Percentiles rank a stretch among this genome's conserved stretches.
Evolutionary conservation across 2,888 invertebrate species (phyloP).

Genomic region (Metopia argyrocephala): DNA sequence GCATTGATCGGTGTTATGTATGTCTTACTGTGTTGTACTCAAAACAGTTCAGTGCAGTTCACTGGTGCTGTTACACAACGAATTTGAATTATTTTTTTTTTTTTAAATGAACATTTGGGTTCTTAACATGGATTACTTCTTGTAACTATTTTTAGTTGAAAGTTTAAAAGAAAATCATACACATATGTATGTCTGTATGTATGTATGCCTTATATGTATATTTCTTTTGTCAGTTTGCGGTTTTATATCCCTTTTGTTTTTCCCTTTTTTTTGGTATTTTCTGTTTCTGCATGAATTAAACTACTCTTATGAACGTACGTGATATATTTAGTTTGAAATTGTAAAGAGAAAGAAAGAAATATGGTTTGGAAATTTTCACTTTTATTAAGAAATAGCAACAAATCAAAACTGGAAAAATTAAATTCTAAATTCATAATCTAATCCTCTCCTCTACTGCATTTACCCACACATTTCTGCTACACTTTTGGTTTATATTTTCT

Average conservation of each 20-base stretch:
- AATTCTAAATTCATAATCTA: background rate
- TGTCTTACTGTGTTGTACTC: background rate
- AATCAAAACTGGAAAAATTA: background rate
- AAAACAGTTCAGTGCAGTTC: background rate
- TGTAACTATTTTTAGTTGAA: conserved; percentile 14
- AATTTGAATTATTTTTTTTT: conserved; percentile 39
- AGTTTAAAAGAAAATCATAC: too few species aligned
- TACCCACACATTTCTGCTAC: background rate
- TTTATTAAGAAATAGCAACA: too few species aligned
- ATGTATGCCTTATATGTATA: background rate
- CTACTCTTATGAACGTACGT: conserved; percentile 10
- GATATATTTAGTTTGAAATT: conserved; percentile 20
- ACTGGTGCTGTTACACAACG: conserved; percentile 39
- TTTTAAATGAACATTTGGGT: conserved; percentile 34
- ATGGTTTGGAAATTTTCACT: background rate
- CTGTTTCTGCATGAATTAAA: background rate
- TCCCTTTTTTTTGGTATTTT: too few species aligned
- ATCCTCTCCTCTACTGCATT: background rate
- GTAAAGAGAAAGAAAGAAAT: background rate
- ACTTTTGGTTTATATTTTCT: background rate
- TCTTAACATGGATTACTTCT: conserved; percentile 42
- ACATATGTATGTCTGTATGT: background rate
- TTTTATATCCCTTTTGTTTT: conserved; percentile 14
- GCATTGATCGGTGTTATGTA: background rate
- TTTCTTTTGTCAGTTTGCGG: background rate